A percentile compares a stretch with the other conserved stretches of the same genome.
Evolutionary conservation across 2,113 vertebrate species (phyloP).

Genomic region (Pomatostomus ruficeps): DNA sequence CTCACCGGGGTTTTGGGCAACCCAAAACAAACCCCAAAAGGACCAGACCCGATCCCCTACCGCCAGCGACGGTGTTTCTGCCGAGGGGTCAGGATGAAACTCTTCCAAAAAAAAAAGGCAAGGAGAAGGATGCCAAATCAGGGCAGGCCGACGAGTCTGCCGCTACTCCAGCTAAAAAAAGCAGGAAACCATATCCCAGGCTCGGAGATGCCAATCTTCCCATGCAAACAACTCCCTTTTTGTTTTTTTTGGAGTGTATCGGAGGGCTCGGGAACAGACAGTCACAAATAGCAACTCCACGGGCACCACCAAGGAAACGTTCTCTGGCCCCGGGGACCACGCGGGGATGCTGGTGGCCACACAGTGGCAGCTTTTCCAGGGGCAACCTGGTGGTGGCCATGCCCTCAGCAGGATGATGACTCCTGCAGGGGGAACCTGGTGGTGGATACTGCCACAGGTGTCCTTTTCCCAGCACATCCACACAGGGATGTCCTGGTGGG

Average conservation of each 20-base stretch:
- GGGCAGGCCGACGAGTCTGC: conserved; percentile 38
- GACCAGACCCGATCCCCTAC: background rate
- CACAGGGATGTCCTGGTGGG: background rate
- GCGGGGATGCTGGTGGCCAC: background rate
- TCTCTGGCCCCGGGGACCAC: background rate
- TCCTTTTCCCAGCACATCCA: background rate
- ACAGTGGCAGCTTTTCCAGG: background rate
- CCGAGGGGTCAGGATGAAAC: conserved; percentile 35
- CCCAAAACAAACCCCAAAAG: background rate
- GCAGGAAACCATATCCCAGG: conserved; percentile 60
- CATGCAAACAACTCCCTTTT: conserved; percentile 61
- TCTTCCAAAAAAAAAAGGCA: background rate
- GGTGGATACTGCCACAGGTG: background rate
- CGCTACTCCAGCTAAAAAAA: conserved; percentile 55
- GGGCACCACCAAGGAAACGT: background rate
- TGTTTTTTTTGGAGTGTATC: conserved; percentile 59
- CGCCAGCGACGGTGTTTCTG: background rate
- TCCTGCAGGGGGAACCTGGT: background rate
- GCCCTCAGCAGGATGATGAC: background rate
- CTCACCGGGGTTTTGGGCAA: background rate
- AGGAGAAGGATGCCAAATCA: conserved; percentile 46
- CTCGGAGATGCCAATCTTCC: conserved; percentile 64
- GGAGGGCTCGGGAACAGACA: background rate
- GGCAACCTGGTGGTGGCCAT: background rate
- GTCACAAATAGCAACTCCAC: conserved; percentile 37